Evolutionary conservation across 2,797 vertebrate genomes (phyloP).

Genomic region (Pangasius larnaudii): DNA sequence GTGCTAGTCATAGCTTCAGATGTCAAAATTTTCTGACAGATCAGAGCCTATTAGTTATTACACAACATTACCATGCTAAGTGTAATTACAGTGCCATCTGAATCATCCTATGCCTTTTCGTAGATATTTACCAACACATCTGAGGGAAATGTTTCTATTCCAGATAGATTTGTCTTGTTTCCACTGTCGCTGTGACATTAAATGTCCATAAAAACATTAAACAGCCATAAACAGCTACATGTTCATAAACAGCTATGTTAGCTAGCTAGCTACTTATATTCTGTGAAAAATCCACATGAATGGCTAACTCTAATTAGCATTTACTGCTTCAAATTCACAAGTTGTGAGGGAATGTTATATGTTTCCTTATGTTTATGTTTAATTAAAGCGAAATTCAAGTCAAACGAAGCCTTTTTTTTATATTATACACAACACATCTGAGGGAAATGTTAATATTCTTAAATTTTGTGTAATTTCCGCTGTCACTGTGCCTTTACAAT

Average conservation of each 20-base stretch:
- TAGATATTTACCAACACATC: not conserved
- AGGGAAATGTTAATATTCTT: not conserved
- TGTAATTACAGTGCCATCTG: not conserved
- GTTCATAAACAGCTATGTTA: not conserved
- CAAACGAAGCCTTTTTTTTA: not conserved
- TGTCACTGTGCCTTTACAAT: not conserved
- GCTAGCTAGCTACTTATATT: not conserved
- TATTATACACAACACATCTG: not conserved
- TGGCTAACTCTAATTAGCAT: not conserved
- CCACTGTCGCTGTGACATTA: not conserved
- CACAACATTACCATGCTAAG: not conserved
- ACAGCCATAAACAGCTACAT: not conserved
- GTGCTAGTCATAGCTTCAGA: not conserved
- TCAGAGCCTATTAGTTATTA: not conserved
- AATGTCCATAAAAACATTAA: not conserved
- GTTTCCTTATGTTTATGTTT: not conserved
- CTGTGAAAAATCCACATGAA: not conserved
- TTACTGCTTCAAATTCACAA: not conserved
- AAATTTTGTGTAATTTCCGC: not conserved
- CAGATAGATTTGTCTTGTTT: not conserved
- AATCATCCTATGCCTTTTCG: no score
- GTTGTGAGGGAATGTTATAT: not conserved
- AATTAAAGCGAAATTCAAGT: not conserved
- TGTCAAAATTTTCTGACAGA: not conserved
- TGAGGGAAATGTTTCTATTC: not conserved